Base-by-base conservation (phyloP, 2,888 invertebrate genomes). In the Priocnemis perturbator region DNA sequence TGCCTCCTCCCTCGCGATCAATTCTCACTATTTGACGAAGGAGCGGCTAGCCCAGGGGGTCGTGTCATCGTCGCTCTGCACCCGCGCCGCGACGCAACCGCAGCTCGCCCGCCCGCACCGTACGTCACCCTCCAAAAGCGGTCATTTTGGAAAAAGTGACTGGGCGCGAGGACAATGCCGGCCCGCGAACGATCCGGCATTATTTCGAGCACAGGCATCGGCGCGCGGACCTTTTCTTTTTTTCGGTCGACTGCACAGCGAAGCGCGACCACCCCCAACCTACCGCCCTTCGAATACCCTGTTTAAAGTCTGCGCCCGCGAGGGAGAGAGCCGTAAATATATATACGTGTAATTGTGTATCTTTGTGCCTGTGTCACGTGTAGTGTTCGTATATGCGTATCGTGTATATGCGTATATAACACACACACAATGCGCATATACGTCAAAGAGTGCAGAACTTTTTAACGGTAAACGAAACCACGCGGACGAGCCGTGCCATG, bases 51-150 rank as follows among this genome's bases (percentile, higher is more conserved):
- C 11, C 1, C 11, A 37, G 37, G 37, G 37, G 37, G 37, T 11
- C 3, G 26, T 3, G 7, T 26, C 4, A 37, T 37, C 37, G 37
- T 37, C 37, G 37, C 37, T 37, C 37, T 37, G 37, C 37, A 11
- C 37, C 14, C 37, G 37, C 7, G 78, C 55, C 52, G 17, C 64
- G 57, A 66, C 59, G 65, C 63, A 61, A 67, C 74, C 15, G 60
- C 58, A 70, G 71, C 26, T 70, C 61, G 75, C 81, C 86, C 88
- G 87, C 86, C 80, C 84, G 75, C 80, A 77, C 84, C 82, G 79
- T 88, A 23, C 87, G 85, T 77, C 64, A 74, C 84, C 79, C 77
- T 50, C 73, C 84, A 87, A 88, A 87, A 87, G 88, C 88, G 88
- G 88, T 88, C 87, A 82, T 85, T 86, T 87, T 85, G 81, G 71